These are phyloP conservation scores for Tenthredo scrophulariae DNA, from an alignment of 2,888 invertebrate genomes.

Conservation along the genomic window DNA sequence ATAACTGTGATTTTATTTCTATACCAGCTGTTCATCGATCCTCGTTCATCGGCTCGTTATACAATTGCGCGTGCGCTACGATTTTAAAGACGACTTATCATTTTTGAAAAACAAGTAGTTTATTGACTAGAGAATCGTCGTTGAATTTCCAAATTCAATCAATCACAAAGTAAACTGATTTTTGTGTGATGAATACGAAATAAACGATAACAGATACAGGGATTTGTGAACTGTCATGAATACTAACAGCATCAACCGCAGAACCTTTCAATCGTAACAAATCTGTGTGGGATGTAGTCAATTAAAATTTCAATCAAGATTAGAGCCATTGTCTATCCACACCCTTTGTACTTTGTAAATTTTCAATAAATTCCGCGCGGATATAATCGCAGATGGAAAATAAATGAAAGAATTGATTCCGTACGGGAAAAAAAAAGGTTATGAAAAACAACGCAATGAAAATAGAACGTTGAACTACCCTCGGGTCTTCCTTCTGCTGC, in stretches of 20 bases:
- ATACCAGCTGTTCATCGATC: background rate
- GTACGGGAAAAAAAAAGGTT: background rate
- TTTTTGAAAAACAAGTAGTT: background rate
- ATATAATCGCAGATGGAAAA: background rate
- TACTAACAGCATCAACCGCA: background rate
- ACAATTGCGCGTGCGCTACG: background rate
- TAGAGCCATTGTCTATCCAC: constrained; percentile 4
- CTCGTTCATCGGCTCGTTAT: background rate
- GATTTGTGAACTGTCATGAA: constrained; percentile 17
- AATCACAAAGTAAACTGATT: background rate
- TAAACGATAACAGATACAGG: background rate
- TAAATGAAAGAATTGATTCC: background rate
- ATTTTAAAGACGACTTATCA: background rate
- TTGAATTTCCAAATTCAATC: background rate
- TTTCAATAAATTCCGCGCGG: background rate
- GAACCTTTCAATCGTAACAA: constrained; percentile 22
- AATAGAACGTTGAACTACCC: background rate
- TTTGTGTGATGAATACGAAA: background rate
- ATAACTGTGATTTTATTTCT: background rate
- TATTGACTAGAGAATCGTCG: constrained; percentile 2
- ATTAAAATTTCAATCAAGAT: constrained; percentile 2
- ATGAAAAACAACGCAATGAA: background rate
- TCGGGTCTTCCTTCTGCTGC: background rate
- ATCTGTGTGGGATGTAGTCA: constrained; percentile 13
- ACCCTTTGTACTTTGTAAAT: background rate